Evolutionary conservation across 37 sponge, comb jelly and placozoan species (phyloP).

Genomic region (Halichondria panicea): DNA sequence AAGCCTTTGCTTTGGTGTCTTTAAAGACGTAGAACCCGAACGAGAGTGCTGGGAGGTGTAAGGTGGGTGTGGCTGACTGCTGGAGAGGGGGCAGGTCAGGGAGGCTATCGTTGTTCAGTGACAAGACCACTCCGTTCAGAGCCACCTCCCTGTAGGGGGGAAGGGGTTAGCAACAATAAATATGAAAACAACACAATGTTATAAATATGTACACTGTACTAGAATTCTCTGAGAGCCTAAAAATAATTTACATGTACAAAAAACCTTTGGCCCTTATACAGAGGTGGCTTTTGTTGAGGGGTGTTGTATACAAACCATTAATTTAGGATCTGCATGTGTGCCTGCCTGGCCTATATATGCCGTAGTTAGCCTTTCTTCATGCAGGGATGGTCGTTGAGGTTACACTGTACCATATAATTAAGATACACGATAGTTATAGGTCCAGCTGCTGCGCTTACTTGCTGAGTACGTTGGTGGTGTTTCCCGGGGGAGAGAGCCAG

Average conservation of each 20-base stretch:
- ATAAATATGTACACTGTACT: too few relatives aligned
- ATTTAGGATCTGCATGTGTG: too few relatives aligned
- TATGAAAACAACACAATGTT: too few relatives aligned
- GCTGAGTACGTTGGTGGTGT: background rate
- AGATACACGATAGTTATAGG: too few relatives aligned
- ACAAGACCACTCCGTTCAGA: constrained; percentile 13
- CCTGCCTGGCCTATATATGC: too few relatives aligned
- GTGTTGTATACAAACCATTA: too few relatives aligned
- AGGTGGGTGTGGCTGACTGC: background rate
- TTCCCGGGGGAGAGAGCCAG: constrained; percentile 30
- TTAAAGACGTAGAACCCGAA: constrained; percentile 38
- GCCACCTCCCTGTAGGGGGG: background rate
- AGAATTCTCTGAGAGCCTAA: too few relatives aligned
- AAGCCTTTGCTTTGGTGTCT: constrained; percentile 33
- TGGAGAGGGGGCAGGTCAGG: constrained; percentile 12
- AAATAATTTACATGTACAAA: too few relatives aligned
- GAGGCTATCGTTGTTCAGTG: constrained; percentile 19
- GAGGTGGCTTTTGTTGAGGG: too few relatives aligned
- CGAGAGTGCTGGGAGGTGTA: constrained; percentile 19
- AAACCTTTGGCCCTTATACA: too few relatives aligned
- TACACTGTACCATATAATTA: too few relatives aligned
- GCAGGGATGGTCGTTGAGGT: background rate
- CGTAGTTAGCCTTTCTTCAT: background rate
- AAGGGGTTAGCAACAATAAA: background rate
- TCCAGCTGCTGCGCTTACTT: too few relatives aligned